phyloP scores from a whole-genome alignment of 1,140 invertebrate genomes.

The Orussus abietinus region DNA sequence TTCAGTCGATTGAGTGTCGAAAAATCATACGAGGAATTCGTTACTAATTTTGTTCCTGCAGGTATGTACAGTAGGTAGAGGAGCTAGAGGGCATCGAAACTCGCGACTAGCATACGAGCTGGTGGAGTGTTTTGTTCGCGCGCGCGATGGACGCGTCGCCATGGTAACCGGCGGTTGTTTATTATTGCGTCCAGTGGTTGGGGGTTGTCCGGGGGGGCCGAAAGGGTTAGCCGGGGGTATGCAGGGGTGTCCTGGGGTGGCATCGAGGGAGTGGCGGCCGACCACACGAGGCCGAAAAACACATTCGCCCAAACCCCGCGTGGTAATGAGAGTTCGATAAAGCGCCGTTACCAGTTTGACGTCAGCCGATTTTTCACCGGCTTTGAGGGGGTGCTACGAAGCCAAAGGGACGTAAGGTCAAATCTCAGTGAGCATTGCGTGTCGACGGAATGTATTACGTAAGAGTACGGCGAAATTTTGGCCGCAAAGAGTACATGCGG shows the following conservation, averaged over 20 bases:
- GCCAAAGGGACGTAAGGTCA: no score
- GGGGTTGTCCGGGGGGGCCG: constrained; percentile 11
- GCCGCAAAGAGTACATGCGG: no score
- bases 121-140: constrained; percentile 47
- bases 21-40: no score
- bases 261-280: constrained; percentile 43
- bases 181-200: constrained; percentile 50
- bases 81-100: no score
- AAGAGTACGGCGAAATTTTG: no score
- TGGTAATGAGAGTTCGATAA: constrained; percentile 54
- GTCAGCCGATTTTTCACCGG: constrained; percentile 42
- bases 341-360: constrained; percentile 51
- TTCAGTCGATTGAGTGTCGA: no score
- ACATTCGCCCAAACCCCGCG: constrained; percentile 42
- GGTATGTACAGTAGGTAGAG: no score
- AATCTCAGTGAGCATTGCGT: no score
- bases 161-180: constrained; percentile 52
- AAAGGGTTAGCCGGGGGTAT: constrained; percentile 21
- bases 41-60: no score
- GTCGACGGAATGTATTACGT: no score
- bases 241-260: constrained; percentile 10
- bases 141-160: constrained; percentile 49
- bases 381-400: no score
- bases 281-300: constrained; percentile 53
- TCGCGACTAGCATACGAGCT: constrained; percentile 5